A percentile compares a stretch with the other conserved stretches of the same genome.
These are phyloP conservation scores for Gallinago nigripennis DNA, from an alignment of 2,797 vertebrate species.

Conservation along the genomic window DNA sequence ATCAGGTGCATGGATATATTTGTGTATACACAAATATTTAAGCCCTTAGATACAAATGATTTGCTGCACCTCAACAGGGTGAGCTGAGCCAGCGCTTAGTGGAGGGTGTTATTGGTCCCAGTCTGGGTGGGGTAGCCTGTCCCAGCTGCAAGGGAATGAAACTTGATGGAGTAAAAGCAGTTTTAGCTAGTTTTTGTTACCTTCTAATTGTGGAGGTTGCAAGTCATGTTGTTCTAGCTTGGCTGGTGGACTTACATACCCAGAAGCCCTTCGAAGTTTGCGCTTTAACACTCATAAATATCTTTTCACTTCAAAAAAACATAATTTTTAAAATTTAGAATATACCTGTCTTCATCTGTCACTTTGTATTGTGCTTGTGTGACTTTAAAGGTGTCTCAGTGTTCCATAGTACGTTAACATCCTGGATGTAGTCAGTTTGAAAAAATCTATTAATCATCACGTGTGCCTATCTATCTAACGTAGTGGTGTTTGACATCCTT, in stretches of 20 bases:
- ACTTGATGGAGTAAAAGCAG: not conserved
- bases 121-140: not conserved
- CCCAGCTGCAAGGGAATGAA: not conserved
- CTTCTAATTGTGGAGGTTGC: not conserved
- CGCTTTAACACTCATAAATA: not conserved
- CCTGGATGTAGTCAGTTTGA: not conserved
- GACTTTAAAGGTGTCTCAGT: not conserved
- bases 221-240: not conserved
- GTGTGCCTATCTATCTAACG: not conserved
- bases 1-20: not conserved
- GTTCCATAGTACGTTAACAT: not conserved
- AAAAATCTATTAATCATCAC: not conserved
- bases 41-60: not conserved
- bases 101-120: not conserved
- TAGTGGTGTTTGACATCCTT: not conserved
- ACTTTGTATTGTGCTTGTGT: not conserved
- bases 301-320: not conserved
- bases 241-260: not conserved
- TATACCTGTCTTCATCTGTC: not conserved
- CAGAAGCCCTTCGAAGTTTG: not conserved
- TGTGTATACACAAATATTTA: not conserved
- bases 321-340: rapidly evolving
- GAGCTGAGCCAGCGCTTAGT: not conserved
- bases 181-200: not conserved
- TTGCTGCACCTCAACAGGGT: not conserved